Evolutionary conservation across 1,140 invertebrate species (phyloP).

Genomic region (Venturia canescens): DNA sequence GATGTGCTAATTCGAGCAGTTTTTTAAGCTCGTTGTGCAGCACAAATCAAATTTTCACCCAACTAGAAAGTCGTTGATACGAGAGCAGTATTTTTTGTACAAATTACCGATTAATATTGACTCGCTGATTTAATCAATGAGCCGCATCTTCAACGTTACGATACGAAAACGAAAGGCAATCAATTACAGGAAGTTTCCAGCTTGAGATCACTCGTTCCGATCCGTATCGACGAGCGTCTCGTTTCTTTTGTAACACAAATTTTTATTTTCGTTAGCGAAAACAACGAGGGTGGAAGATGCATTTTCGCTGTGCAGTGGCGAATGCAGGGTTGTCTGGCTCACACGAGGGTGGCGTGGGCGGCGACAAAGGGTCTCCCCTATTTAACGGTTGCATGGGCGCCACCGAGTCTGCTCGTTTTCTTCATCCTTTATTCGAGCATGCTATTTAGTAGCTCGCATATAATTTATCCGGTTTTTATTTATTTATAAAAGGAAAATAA

Average conservation of each 20-base stretch:
- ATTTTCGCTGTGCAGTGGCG: not conserved
- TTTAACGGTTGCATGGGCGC: constrained; percentile 67
- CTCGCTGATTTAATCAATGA: too few relatives aligned
- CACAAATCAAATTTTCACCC: too few relatives aligned
- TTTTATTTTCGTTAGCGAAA: not conserved
- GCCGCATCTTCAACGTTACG: too few relatives aligned
- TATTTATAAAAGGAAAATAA: not conserved
- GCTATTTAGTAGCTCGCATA: constrained; percentile 1
- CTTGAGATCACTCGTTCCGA: too few relatives aligned
- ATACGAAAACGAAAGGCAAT: too few relatives aligned
- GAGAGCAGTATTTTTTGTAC: too few relatives aligned
- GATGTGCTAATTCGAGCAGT: too few relatives aligned
- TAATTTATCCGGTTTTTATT: constrained; percentile 10
- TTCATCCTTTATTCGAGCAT: constrained; percentile 6
- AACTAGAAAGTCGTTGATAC: too few relatives aligned
- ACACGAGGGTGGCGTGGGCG: constrained; percentile 24
- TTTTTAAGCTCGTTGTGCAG: too few relatives aligned
- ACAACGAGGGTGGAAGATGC: not conserved
- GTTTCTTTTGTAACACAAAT: not conserved
- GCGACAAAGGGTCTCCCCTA: constrained; percentile 36
- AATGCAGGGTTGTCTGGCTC: constrained; percentile 27
- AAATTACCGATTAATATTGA: too few relatives aligned
- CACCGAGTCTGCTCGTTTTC: constrained; percentile 60
- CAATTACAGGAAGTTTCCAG: too few relatives aligned
- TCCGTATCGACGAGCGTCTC: too few relatives aligned